Percentiles rank a stretch among this genome's conserved stretches.
These are phyloP conservation scores for Aphaenogaster rudis DNA, from an alignment of 1,140 invertebrate genomes.

Conservation along the genomic window DNA sequence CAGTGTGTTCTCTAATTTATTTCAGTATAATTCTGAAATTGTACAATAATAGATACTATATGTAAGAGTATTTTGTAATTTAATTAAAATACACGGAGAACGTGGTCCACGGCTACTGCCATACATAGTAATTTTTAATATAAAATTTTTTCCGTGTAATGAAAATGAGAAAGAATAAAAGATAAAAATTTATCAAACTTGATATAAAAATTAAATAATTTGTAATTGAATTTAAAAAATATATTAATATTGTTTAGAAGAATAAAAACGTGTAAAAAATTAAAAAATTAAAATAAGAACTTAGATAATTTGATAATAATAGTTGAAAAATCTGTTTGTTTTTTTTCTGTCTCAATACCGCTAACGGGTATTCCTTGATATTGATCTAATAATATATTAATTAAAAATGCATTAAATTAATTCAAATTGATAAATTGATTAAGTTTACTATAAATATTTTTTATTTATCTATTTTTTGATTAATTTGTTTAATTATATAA, in stretches of 20 bases:
- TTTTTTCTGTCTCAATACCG: not conserved
- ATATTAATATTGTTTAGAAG: not conserved
- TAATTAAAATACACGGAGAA: not conserved
- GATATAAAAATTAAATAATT: not conserved
- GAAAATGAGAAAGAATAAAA: not conserved
- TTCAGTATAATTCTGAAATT: not conserved
- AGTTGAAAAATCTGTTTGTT: not conserved
- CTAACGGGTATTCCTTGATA: too few relatives aligned
- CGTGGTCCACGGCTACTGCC: too few relatives aligned
- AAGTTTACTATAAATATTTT: not conserved
- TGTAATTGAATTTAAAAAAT: not conserved
- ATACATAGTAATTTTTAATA: too few relatives aligned
- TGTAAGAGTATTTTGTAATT: not conserved
- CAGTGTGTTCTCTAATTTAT: not conserved
- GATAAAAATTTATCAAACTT: not conserved
- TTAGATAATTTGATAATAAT: conserved; percentile 9
- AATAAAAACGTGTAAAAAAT: not conserved
- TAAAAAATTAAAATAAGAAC: not conserved
- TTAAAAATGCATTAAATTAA: not conserved
- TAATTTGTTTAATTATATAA: not conserved
- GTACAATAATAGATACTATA: not conserved
- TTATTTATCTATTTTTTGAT: not conserved
- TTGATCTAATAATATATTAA: not conserved
- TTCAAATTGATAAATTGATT: not conserved
- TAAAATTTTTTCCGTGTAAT: not conserved